Conservation (phyloP, 2,113 vertebrate species). For the Maylandia zebra region DNA sequence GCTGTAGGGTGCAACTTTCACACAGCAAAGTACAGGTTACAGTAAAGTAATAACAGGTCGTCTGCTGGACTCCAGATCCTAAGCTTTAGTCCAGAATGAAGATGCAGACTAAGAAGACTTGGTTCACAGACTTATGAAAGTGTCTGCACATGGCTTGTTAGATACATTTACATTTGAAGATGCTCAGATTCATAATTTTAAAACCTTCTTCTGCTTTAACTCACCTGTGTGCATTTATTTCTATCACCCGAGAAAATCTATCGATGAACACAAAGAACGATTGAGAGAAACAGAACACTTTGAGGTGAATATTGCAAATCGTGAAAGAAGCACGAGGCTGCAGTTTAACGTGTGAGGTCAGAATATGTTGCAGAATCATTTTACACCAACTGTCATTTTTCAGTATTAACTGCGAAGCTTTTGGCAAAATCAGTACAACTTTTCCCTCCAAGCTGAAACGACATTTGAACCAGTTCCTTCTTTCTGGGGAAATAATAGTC, state of each 20-base stretch:
- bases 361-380: neutral
- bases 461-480: neutral
- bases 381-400: neutral
- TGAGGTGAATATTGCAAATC: neutral
- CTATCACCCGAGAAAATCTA: neutral
- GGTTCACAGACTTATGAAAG: neutral
- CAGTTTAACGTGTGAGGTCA: fast-evolving
- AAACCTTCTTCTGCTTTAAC: neutral
- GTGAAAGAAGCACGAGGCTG: neutral
- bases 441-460: neutral
- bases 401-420: neutral
- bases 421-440: neutral
- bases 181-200: neutral
- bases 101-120: neutral
- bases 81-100: fast-evolving
- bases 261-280: neutral
- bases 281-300: neutral
- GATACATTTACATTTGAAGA: neutral
- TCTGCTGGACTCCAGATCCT: neutral
- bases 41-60: neutral
- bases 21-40: neutral
- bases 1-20: neutral
- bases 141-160: neutral
- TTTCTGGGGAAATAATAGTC: neutral
- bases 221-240: neutral